phyloP scores from a whole-genome alignment of 2,113 vertebrate genomes.

The Muscicapa adusta region DNA sequence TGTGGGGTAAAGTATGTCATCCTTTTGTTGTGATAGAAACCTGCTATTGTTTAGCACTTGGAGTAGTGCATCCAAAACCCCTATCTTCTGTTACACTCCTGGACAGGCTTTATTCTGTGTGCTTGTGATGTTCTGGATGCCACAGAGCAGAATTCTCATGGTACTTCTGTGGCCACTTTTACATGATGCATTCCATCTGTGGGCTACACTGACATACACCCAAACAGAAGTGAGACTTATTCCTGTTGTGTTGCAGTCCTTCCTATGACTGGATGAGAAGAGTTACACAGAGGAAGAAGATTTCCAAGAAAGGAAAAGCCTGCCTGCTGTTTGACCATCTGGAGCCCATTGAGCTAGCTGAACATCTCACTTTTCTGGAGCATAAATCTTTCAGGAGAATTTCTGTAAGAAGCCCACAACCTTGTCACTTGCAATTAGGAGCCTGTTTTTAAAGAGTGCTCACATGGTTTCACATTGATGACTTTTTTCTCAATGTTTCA shows the following conservation, averaged over 20 bases:
- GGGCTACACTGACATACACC: neutral
- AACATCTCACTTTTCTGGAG: slow-evolving; percentile 97
- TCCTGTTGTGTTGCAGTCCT: slow-evolving; percentile 75
- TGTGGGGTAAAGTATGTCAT: fast-evolving
- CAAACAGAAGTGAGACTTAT: neutral
- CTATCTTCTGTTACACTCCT: neutral
- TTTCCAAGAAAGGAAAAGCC: slow-evolving; percentile 93
- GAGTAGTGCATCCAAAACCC: neutral
- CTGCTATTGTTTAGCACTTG: neutral
- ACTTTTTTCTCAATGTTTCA: neutral
- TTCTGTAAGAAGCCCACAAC: slow-evolving; percentile 78
- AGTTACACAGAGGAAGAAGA: slow-evolving; percentile 93
- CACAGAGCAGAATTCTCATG: neutral
- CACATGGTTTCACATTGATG: neutral
- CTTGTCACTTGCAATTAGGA: slow-evolving; percentile 20
- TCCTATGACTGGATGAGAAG: slow-evolving; percentile 99
- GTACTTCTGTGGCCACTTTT: neutral
- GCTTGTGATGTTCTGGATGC: neutral
- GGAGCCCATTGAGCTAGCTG: slow-evolving; percentile 93
- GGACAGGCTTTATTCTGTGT: neutral
- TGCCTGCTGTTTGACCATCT: slow-evolving; percentile 96
- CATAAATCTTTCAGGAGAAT: slow-evolving; percentile 96
- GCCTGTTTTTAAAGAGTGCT: neutral
- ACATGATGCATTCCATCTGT: neutral
- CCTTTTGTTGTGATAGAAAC: neutral